Evolutionary conservation across 2,797 vertebrate species (phyloP).

Genomic region (Darevskia mixta): DNA sequence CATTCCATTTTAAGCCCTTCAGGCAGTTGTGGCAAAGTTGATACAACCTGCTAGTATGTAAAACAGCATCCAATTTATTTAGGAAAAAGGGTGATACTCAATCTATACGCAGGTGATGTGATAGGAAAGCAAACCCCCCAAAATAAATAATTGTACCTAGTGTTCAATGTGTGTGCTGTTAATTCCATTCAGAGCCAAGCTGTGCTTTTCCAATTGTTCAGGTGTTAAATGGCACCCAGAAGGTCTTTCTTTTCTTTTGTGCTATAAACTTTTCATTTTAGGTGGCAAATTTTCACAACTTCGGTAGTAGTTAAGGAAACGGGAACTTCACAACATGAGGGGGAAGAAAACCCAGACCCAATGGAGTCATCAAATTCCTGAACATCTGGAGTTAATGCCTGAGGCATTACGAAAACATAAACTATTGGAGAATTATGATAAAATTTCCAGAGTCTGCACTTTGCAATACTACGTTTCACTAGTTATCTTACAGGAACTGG

Average conservation of each 20-base stretch:
- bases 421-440: conserved; percentile 34
- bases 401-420: conserved; percentile 30
- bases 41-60: neutral
- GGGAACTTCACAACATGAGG: conserved; percentile 18
- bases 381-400: conserved; percentile 35
- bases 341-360: conserved; percentile 18
- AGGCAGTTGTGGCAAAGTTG: neutral
- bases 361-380: conserved; percentile 25
- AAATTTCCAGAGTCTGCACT: conserved; percentile 34
- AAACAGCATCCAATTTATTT: neutral
- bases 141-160: neutral
- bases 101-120: neutral
- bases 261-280: conserved; percentile 16
- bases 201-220: conserved; percentile 1
- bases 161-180: neutral
- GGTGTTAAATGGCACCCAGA: neutral
- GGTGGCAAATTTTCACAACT: conserved; percentile 18
- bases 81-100: neutral
- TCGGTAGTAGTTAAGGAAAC: conserved; percentile 21
- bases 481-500: conserved; percentile 11
- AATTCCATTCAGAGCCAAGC: neutral
- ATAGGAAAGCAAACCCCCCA: neutral
- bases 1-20: neutral
- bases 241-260: neutral
- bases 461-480: conserved; percentile 17